Conservation (phyloP, 2,888 invertebrate genomes). For the Netelia melanura region DNA sequence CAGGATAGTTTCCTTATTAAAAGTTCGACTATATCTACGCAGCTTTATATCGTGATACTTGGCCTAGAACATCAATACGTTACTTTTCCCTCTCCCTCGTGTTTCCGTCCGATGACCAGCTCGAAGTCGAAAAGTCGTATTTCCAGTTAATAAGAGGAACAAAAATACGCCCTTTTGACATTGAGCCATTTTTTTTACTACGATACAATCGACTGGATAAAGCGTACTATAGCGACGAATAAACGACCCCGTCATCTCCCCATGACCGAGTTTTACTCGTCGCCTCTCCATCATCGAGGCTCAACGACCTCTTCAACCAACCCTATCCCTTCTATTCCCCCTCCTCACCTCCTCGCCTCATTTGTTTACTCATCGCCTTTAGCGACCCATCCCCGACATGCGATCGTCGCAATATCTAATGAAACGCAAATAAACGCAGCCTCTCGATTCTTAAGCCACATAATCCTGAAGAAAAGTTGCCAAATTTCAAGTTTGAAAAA, state of each 20-base stretch:
- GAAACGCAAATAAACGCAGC: background rate
- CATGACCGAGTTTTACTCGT: constrained; percentile 47
- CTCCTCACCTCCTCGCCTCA: background rate
- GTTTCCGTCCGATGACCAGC: background rate
- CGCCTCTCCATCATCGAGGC: constrained; percentile 8
- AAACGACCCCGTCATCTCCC: constrained; percentile 17
- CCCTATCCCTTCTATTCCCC: background rate
- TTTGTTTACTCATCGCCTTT: constrained; percentile 7
- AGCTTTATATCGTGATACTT: background rate
- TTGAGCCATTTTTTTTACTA: background rate
- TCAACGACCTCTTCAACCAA: constrained; percentile 4
- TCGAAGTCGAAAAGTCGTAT: background rate
- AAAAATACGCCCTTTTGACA: background rate
- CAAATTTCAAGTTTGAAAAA: too few species aligned
- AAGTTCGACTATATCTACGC: background rate
- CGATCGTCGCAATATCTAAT: background rate
- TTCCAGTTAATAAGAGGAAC: background rate
- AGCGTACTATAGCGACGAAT: constrained; percentile 18
- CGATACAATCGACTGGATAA: background rate
- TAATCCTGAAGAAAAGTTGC: too few species aligned
- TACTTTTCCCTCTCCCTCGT: background rate
- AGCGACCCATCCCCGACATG: background rate
- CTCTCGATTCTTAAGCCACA: too few species aligned
- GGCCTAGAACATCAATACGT: background rate
- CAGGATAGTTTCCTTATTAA: background rate